Evolutionary conservation across 2,888 invertebrate genomes (phyloP), one percentile per base, ranked within the genome.

Genomic region (Drosophila ustulata): DNA sequence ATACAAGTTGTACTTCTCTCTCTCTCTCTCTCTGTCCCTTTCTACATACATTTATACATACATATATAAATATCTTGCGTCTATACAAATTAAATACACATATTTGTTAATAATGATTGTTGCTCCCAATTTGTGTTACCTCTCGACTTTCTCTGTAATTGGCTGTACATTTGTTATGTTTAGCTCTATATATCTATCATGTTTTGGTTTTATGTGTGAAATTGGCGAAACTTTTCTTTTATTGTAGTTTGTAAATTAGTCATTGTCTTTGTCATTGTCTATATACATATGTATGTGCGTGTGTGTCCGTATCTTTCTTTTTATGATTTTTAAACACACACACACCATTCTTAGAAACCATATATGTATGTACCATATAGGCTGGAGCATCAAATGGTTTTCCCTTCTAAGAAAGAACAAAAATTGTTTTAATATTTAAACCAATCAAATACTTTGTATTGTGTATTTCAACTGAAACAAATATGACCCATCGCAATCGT

Each of bases 141-240:
- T 52, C 32, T 47, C 37, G 1, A 41, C 7, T 7, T 23, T 47
- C 34, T 53, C 30, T 65, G 59, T 59, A 64, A 77, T 77, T 77
- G 76, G 76, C 71, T 71, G 61, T 62, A 34, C 30, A 51, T 67
- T 67, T 78, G 64, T 45, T 57, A 68, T 68, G 57, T 55, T 69
- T 55, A 69, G 41, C 43, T 46, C 32, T 3, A 43, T 41, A 13
- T 13, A 45, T 9, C 8, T 26, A 11, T 37, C 53, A 47, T 18
- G 37, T 25, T 41, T 73, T 47, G 47, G 8, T 45, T 58, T 18
- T 71, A 41, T 77, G 34, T 78, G 45, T 75, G 46, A 78, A 63
- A 58, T 75, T 79, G 39, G 11, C 39, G 45, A 75, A 51, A 39
- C n/a, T 64, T 74, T 50, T 58, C 41, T 65, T 34, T 66, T 55